These are phyloP conservation scores for Sander vitreus DNA, from an alignment of 2,113 vertebrate genomes.

Conservation along the genomic window DNA sequence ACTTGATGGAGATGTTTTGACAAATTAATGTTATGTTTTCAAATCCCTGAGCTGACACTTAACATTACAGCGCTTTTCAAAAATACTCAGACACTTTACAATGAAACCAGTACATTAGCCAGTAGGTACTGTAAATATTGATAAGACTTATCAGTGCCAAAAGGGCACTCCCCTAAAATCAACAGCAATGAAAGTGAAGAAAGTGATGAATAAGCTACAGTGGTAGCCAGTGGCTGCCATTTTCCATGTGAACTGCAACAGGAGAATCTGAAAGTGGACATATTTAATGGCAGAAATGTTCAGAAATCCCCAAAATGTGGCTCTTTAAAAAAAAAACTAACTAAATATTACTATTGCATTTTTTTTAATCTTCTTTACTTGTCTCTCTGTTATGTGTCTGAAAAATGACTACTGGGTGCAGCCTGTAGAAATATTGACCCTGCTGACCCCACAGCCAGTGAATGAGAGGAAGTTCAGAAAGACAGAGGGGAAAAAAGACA, in stretches of 20 bases:
- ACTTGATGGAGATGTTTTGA: slow-evolving; percentile 39
- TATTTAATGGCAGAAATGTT: background rate
- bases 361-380: background rate
- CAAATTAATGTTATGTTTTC: slow-evolving; percentile 17
- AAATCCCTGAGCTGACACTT: background rate
- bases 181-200: background rate
- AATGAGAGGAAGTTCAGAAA: slow-evolving; percentile 51
- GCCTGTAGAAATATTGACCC: slow-evolving; percentile 38
- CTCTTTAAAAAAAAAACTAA: background rate
- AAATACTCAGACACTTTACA: no score
- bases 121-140: background rate
- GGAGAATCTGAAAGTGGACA: background rate
- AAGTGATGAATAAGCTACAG: background rate
- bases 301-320: background rate
- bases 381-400: background rate
- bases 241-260: background rate
- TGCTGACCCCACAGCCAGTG: slow-evolving; percentile 39
- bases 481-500: background rate
- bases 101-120: background rate
- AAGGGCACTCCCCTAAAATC: background rate
- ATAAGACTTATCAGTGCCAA: background rate
- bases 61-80: no score
- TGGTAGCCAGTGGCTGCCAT: background rate
- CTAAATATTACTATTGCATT: background rate
- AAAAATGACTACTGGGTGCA: slow-evolving; percentile 23